Evolutionary conservation across 2,113 vertebrate genomes (phyloP).

Genomic region (Pteruthius melanotis): DNA sequence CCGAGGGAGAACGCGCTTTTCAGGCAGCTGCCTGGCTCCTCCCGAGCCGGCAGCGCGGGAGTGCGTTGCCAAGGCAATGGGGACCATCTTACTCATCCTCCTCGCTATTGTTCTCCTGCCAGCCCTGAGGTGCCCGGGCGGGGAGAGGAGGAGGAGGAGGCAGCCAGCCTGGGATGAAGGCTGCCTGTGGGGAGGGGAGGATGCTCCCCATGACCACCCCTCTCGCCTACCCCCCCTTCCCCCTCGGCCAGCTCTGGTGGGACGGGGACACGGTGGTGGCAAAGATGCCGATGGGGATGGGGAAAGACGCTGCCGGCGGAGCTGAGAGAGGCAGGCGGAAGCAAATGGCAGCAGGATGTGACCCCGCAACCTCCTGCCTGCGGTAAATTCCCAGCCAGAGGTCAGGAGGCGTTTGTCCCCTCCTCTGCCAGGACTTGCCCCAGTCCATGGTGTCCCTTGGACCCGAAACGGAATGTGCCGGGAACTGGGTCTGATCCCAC

Average conservation of each 20-base stretch:
- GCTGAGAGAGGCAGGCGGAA: not conserved
- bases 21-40: slow-evolving; percentile 60
- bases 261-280: not conserved
- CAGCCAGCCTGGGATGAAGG: slow-evolving; percentile 22
- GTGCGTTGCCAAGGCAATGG: slow-evolving; percentile 63
- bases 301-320: fast-evolving
- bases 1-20: slow-evolving; percentile 30
- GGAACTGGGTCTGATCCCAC: not conserved
- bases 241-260: not conserved
- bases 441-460: fast-evolving
- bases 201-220: not conserved
- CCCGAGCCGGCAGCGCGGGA: slow-evolving; percentile 35
- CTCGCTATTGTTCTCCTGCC: slow-evolving; percentile 67
- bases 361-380: fast-evolving
- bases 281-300: not conserved
- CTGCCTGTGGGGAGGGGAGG: not conserved
- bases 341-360: not conserved
- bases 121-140: slow-evolving; percentile 39
- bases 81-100: slow-evolving; percentile 70
- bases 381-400: fast-evolving
- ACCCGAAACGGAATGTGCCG: not conserved
- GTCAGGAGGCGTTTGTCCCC: not conserved
- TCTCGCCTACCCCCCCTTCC: too few relatives aligned
- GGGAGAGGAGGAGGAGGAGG: slow-evolving; percentile 52
- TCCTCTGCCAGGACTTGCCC: not conserved